Conservation (phyloP, 2,888 invertebrate species). For the Tipula vernalis region DNA sequence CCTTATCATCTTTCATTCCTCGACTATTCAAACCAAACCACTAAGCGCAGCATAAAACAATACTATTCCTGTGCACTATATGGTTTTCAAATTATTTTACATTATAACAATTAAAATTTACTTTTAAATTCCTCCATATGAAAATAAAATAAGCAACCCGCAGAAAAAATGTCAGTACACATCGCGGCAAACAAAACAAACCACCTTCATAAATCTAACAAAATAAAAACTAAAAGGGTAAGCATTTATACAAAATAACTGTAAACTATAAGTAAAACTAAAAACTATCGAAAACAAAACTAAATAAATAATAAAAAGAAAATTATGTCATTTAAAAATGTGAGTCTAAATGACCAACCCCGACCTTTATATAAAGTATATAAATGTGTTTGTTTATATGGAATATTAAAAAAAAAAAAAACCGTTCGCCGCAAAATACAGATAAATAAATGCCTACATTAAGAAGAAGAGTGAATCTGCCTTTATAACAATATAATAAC, state of each 20-base stretch:
- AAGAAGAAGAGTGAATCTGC: conserved; percentile 8
- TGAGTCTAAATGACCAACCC: conserved; percentile 5
- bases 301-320: neutral
- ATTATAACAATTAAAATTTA: too few relatives aligned
- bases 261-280: neutral
- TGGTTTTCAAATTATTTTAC: too few relatives aligned
- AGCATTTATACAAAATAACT: neutral
- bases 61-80: too few relatives aligned
- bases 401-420: neutral
- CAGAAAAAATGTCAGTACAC: neutral
- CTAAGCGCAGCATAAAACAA: too few relatives aligned
- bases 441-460: neutral
- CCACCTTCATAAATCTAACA: neutral
- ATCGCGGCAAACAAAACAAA: neutral
- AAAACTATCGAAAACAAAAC: neutral
- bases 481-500: neutral
- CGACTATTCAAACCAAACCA: too few relatives aligned
- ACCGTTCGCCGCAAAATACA: neutral
- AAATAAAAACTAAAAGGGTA: neutral
- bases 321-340: conserved; percentile 4
- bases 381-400: neutral
- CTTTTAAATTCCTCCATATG: too few relatives aligned
- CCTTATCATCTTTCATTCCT: too few relatives aligned
- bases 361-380: neutral
- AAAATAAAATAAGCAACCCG: neutral